Evolutionary conservation across 2,113 vertebrate species (phyloP).

Genomic region (Excalfactoria chinensis): DNA sequence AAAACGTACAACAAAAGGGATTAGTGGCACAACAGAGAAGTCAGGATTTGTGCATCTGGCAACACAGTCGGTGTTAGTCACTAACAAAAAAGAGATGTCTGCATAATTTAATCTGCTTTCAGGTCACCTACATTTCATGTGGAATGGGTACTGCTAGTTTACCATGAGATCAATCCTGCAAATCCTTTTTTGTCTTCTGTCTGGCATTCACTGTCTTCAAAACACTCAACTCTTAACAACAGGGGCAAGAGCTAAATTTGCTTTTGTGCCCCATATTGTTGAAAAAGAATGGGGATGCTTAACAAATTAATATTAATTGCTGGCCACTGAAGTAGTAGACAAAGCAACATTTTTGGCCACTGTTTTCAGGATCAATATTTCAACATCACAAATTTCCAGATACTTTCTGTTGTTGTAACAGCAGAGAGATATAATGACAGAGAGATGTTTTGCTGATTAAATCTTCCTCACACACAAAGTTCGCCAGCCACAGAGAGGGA

Average conservation of each 20-base stretch:
- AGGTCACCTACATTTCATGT: background rate
- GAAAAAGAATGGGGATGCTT: background rate
- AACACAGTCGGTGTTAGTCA: background rate
- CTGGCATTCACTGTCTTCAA: background rate
- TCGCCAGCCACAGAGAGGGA: background rate
- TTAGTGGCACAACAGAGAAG: slow-evolving; percentile 19
- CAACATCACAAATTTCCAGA: background rate
- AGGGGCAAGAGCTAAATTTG: background rate
- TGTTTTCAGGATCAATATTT: rapidly evolving
- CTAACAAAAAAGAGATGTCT: slow-evolving; percentile 43
- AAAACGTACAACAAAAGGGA: slow-evolving; percentile 30
- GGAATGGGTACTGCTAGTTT: background rate
- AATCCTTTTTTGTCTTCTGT: background rate
- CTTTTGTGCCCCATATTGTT: background rate
- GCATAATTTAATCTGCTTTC: slow-evolving; percentile 4
- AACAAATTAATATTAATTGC: background rate
- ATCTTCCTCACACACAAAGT: background rate
- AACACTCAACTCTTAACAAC: background rate
- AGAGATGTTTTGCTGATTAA: background rate
- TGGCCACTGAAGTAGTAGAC: background rate
- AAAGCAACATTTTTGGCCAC: background rate
- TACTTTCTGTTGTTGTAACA: background rate
- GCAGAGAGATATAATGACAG: too few species aligned
- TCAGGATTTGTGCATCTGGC: slow-evolving; percentile 12
- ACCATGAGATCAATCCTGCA: background rate